These are phyloP conservation scores for Pedetes capensis DNA, from an alignment of 2,113 vertebrate genomes.

Conservation along the genomic window DNA sequence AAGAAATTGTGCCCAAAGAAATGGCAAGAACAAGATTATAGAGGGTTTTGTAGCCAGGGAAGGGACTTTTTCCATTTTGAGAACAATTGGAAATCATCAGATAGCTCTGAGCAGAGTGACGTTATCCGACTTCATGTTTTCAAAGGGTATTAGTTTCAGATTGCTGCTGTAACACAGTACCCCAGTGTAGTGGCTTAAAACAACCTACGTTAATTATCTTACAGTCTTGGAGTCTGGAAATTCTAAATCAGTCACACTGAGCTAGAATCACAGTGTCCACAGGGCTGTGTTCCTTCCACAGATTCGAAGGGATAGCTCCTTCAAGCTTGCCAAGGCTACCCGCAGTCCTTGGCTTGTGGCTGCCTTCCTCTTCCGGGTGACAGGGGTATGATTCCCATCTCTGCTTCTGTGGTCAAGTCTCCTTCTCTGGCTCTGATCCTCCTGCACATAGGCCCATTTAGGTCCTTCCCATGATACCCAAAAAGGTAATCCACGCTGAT, in stretches of 20 bases:
- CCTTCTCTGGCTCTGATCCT: neutral
- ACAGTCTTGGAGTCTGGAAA: neutral
- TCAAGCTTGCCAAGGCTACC: neutral
- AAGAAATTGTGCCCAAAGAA: neutral
- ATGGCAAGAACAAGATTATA: neutral
- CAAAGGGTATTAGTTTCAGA: neutral
- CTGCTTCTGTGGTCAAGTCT: neutral
- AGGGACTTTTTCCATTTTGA: neutral
- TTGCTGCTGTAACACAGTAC: neutral
- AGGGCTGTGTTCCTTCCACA: accelerated
- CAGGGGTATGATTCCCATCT: accelerated
- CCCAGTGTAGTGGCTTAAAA: neutral
- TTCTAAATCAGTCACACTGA: neutral
- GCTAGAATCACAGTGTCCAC: neutral
- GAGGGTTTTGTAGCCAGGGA: neutral
- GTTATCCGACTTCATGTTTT: neutral
- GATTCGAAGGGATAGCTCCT: neutral
- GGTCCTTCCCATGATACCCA: neutral
- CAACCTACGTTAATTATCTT: accelerated
- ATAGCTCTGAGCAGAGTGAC: neutral
- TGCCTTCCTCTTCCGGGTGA: neutral
- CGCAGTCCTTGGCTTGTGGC: accelerated
- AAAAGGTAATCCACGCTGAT: neutral
- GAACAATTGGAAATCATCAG: neutral
- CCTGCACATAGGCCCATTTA: neutral